These are phyloP conservation scores for Campoletis raptor DNA, from an alignment of 2,888 invertebrate genomes.

Conservation along the genomic window DNA sequence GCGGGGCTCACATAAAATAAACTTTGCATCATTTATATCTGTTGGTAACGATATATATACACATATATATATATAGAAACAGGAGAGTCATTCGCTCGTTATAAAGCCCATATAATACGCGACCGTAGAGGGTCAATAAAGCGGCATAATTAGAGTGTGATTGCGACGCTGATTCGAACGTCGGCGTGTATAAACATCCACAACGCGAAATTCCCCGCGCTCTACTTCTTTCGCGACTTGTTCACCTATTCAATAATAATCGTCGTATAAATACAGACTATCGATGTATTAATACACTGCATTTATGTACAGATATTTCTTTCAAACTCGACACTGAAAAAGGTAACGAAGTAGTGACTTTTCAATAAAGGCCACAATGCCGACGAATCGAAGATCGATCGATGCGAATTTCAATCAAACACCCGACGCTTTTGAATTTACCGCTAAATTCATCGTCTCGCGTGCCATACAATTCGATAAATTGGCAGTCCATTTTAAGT, in stretches of 20 bases:
- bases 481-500: conserved; percentile 10
- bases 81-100: conserved; percentile 51
- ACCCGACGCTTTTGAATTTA: conserved; percentile 37
- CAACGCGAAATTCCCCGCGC: conserved; percentile 46
- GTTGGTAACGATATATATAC: conserved; percentile 3
- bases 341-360: conserved; percentile 52
- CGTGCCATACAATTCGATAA: conserved; percentile 29
- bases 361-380: conserved; percentile 29
- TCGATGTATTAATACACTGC: not conserved
- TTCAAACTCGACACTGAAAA: conserved; percentile 59
- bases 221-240: conserved; percentile 57
- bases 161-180: conserved; percentile 53
- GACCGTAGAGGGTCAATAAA: conserved; percentile 62
- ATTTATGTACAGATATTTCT: not conserved
- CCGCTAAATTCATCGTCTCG: conserved; percentile 38
- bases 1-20: conserved; percentile 42
- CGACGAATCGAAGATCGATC: conserved; percentile 55
- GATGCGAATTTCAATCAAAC: conserved; percentile 55
- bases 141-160: conserved; percentile 64
- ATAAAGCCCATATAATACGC: conserved; percentile 49
- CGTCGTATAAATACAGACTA: conserved; percentile 30
- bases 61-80: not conserved
- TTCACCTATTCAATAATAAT: conserved; percentile 63
- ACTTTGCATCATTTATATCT: conserved; percentile 36
- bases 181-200: conserved; percentile 43